A percentile compares a stretch with the other conserved stretches of the same genome.
phyloP scores from a whole-genome alignment of 2,888 invertebrate species.

The Drosophila planitibia region DNA sequence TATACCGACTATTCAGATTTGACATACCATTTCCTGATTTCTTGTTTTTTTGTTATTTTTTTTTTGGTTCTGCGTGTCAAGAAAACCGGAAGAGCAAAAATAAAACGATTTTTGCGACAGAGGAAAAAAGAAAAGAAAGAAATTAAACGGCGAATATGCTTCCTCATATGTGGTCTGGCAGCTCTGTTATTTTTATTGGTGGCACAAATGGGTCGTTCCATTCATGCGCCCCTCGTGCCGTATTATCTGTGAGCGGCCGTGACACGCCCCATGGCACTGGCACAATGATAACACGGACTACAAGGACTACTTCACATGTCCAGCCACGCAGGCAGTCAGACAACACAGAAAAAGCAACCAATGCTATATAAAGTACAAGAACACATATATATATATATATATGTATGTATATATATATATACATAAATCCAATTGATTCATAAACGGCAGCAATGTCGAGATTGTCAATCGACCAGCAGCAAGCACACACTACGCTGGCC shows the following conservation, averaged over 20 bases:
- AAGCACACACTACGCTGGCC: conserved; percentile 1
- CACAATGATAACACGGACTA: conserved; percentile 48
- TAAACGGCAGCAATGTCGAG: conserved; percentile 44
- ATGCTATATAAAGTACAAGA: not conserved
- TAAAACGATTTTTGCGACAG: conserved; percentile 4
- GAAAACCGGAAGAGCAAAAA: not conserved
- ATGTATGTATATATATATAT: not conserved
- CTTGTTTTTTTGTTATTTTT: not conserved
- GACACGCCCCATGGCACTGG: conserved; percentile 43
- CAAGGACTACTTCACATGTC: conserved; percentile 34
- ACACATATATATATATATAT: not conserved
- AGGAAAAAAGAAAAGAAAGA: conserved; percentile 2
- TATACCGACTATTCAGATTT: not conserved
- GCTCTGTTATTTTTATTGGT: conserved; percentile 61
- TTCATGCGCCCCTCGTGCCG: conserved; percentile 44
- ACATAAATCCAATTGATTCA: conserved; percentile 64
- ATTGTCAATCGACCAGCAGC: conserved; percentile 6
- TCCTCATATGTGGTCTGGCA: conserved; percentile 4
- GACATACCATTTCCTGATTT: not conserved
- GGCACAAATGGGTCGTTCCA: conserved; percentile 58
- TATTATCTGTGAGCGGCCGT: conserved; percentile 33
- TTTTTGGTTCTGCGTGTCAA: not conserved
- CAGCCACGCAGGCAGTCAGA: conserved; percentile 7
- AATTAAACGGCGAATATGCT: conserved; percentile 31
- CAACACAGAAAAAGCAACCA: not conserved